Evolutionary conservation across 2,113 vertebrate genomes (phyloP).

Genomic region (Mormyrus iriodes): DNA sequence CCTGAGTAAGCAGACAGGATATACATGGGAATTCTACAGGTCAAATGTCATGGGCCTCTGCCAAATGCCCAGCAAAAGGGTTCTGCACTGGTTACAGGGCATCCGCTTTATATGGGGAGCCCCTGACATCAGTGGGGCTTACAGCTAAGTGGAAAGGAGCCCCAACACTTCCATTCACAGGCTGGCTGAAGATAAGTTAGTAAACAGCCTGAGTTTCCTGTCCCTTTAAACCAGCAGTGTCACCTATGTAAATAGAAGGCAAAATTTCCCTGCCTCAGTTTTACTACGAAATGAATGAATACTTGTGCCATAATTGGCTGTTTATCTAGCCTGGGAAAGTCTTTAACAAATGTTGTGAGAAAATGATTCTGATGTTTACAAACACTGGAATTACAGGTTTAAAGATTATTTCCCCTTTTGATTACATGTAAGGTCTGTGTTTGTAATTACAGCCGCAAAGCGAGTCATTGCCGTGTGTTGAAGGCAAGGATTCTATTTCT

Average conservation of each 20-base stretch:
- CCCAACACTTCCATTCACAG: not conserved
- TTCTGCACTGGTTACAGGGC: not conserved
- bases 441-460: not conserved
- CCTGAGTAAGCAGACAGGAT: not conserved
- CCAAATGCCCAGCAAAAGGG: not conserved
- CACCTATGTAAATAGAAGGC: not conserved
- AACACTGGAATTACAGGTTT: not conserved
- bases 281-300: not conserved
- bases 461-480: too few relatives aligned
- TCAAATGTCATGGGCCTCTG: not conserved
- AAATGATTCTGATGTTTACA: not conserved
- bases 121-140: not conserved
- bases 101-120: not conserved
- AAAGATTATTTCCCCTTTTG: not conserved
- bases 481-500: not conserved
- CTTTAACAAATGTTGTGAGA: not conserved
- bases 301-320: not conserved
- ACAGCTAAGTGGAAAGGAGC: not conserved
- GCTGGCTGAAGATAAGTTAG: too few relatives aligned
- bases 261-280: not conserved
- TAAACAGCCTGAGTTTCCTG: not conserved
- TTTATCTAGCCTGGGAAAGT: not conserved
- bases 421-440: slow-evolving; percentile 22
- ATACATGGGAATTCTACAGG: not conserved
- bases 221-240: not conserved